Evolutionary conservation across 2,113 vertebrate genomes (phyloP).

Genomic region (Siphamia tubifer): DNA sequence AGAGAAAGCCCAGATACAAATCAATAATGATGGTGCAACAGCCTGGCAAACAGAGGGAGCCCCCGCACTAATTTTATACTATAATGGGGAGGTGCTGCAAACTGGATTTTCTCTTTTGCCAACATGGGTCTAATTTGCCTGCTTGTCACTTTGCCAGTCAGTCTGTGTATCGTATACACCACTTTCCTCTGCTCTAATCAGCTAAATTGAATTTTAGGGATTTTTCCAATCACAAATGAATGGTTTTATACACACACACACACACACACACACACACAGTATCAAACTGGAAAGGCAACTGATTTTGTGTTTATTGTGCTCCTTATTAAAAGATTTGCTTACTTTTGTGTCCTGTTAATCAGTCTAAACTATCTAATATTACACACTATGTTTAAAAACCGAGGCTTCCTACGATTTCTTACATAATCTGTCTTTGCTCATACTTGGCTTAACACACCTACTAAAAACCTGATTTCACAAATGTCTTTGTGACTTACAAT

Average conservation of each 20-base stretch:
- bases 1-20: slow-evolving; percentile 22
- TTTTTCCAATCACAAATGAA: slow-evolving; percentile 36
- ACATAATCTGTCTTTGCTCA: no score
- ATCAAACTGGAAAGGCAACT: no score
- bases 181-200: slow-evolving; percentile 43
- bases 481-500: no score
- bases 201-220: slow-evolving; percentile 54
- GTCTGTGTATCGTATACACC: slow-evolving; percentile 14
- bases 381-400: no score
- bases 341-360: no score
- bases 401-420: no score
- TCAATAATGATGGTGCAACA: background rate
- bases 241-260: slow-evolving; percentile 10
- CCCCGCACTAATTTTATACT: slow-evolving; percentile 18
- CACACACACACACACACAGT: background rate
- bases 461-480: no score
- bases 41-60: slow-evolving; percentile 17
- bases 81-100: slow-evolving; percentile 21
- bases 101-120: slow-evolving; percentile 13
- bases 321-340: no score
- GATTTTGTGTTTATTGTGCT: no score
- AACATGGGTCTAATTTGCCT: background rate
- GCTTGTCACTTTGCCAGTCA: slow-evolving; percentile 18
- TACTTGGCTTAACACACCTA: no score
- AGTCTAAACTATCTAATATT: no score